Conservation (phyloP, 2,113 vertebrate genomes). For the Xyliphius kryptos region DNA sequence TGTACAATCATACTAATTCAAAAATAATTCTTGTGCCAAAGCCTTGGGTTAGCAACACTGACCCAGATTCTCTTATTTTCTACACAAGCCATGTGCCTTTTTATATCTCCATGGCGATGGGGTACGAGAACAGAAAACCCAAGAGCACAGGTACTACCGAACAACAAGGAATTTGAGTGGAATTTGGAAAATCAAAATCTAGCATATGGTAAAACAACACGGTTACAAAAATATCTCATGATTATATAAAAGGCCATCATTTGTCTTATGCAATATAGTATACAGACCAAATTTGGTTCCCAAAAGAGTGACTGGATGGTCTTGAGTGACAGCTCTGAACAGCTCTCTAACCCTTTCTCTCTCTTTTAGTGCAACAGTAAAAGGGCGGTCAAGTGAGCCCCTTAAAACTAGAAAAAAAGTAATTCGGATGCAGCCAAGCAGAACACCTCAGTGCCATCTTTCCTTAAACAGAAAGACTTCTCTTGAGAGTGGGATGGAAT, state of each 20-base stretch:
- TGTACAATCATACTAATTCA: no score
- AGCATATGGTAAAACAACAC: no score
- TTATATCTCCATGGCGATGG: conserved; percentile 40
- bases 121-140: conserved; percentile 21
- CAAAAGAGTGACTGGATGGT: conserved; percentile 17
- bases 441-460: conserved; percentile 54
- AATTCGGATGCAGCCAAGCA: conserved; percentile 61
- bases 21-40: no score
- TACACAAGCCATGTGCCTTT: conserved; percentile 8
- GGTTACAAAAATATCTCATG: not conserved
- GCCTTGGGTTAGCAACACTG: no score
- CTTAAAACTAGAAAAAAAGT: conserved; percentile 56
- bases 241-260: not conserved
- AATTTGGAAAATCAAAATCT: no score
- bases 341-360: conserved; percentile 61
- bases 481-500: conserved; percentile 54
- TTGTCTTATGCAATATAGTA: not conserved
- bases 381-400: conserved; percentile 65
- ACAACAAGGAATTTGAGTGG: conserved; percentile 4
- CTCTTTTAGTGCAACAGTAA: conserved; percentile 54
- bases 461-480: conserved; percentile 55
- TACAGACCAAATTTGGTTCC: conserved; percentile 11
- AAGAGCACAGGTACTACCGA: not conserved
- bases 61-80: conserved; percentile 17
- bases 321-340: conserved; percentile 60